phyloP scores from a whole-genome alignment of 2,888 invertebrate genomes.

The Pachymerium ferrugineum region DNA sequence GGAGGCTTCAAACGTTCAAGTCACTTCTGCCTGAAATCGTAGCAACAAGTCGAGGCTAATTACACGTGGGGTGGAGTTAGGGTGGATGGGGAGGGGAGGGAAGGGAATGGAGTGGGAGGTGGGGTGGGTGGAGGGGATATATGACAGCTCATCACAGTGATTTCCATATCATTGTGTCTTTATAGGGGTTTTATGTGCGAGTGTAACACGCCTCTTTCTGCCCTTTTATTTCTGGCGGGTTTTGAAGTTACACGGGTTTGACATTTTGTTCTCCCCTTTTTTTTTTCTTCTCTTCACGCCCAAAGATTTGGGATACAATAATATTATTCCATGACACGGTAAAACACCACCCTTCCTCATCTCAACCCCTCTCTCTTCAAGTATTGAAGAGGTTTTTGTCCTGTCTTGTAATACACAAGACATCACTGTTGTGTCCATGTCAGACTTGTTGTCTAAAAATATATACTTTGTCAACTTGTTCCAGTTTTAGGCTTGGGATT shows the following conservation, averaged over 20 bases:
- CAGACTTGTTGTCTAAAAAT: not conserved
- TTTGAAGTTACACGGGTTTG: not conserved
- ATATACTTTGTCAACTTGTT: not conserved
- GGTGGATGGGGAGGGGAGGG: not conserved
- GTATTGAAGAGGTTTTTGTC: not conserved
- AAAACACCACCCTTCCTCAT: not conserved
- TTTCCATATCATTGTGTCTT: not conserved
- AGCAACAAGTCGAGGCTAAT: not conserved
- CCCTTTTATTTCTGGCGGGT: not conserved
- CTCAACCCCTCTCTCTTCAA: not conserved
- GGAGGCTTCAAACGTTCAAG: too few relatives aligned
- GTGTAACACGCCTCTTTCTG: not conserved
- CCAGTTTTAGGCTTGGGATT: not conserved
- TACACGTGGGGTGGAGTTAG: not conserved
- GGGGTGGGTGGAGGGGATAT: too few relatives aligned
- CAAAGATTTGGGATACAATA: not conserved
- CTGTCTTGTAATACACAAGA: not conserved
- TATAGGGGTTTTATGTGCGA: not conserved
- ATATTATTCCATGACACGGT: not conserved
- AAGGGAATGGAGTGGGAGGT: not conserved
- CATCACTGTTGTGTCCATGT: not conserved
- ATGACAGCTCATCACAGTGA: not conserved
- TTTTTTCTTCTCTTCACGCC: not conserved
- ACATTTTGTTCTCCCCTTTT: not conserved
- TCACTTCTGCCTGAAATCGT: not conserved